Conservation (phyloP, 2,888 invertebrate species). For the Nomada ferruginata region DNA sequence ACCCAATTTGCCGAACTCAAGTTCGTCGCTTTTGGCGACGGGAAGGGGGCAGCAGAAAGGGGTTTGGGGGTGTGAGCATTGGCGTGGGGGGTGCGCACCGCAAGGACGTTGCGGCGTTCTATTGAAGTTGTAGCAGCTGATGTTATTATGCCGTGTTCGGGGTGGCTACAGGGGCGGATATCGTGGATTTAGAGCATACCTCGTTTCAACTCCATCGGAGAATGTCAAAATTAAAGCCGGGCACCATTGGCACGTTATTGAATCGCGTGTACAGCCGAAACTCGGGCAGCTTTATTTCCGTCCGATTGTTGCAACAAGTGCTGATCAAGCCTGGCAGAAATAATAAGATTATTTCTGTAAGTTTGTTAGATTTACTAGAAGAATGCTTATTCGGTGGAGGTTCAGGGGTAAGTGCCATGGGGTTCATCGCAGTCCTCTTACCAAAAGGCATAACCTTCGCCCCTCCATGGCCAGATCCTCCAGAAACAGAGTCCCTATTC, state of each 20-base stretch:
- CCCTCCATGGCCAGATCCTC: too few relatives aligned
- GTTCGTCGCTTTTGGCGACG: conserved; percentile 55
- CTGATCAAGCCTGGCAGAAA: conserved; percentile 25
- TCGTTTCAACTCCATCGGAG: conserved; percentile 48
- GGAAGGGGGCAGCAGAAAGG: conserved; percentile 11
- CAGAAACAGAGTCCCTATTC: too few relatives aligned
- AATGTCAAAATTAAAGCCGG: conserved; percentile 58
- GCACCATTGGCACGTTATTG: conserved; percentile 55
- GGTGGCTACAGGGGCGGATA: conserved; percentile 46
- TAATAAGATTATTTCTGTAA: background rate
- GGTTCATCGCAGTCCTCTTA: too few relatives aligned
- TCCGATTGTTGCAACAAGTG: conserved; percentile 44
- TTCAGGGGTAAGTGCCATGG: too few relatives aligned
- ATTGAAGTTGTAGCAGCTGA: conserved; percentile 68
- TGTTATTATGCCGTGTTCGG: conserved; percentile 64
- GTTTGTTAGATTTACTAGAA: background rate
- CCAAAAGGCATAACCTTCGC: too few relatives aligned
- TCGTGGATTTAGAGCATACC: conserved; percentile 59
- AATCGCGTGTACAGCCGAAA: conserved; percentile 9
- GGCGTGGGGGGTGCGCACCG: conserved; percentile 41
- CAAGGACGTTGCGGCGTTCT: conserved; percentile 69
- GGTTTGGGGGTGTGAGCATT: background rate
- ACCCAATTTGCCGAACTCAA: conserved; percentile 74
- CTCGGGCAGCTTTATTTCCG: conserved; percentile 34
- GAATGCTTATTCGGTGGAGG: background rate